These are phyloP conservation scores for Drosophila pseudoananassae DNA, from an alignment of 1,140 invertebrate genomes.

Conservation along the genomic window DNA sequence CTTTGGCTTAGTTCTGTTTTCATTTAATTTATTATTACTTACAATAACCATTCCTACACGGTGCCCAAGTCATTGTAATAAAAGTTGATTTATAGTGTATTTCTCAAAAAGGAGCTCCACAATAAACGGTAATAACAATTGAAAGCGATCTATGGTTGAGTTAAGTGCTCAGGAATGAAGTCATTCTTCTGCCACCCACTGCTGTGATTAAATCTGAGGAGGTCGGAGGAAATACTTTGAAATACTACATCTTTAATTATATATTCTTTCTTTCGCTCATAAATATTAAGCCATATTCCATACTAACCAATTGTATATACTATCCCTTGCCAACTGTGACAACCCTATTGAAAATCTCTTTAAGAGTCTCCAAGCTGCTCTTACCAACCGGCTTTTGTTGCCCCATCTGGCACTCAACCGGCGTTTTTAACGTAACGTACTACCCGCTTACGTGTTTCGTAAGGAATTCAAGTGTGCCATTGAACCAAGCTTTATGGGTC, in stretches of 20 bases:
- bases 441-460: slow-evolving; percentile 8
- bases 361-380: slow-evolving; percentile 4
- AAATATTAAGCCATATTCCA: not conserved
- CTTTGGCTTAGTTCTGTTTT: slow-evolving; percentile 19
- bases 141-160: slow-evolving; percentile 6
- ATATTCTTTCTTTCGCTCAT: not conserved
- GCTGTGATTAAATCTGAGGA: not conserved
- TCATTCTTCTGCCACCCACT: slow-evolving; percentile 20
- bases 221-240: not conserved
- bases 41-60: slow-evolving; percentile 42
- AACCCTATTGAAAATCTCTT: slow-evolving; percentile 59
- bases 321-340: slow-evolving; percentile 9
- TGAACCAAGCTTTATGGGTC: slow-evolving; percentile 39
- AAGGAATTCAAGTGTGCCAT: slow-evolving; percentile 15
- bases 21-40: slow-evolving; percentile 25
- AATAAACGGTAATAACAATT: slow-evolving; percentile 33
- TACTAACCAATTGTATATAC: not conserved
- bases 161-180: slow-evolving; percentile 20
- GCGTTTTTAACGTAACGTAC: slow-evolving; percentile 42
- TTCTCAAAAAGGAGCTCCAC: slow-evolving; percentile 62
- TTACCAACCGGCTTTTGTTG: slow-evolving; percentile 40
- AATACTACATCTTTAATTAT: not conserved
- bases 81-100: slow-evolving; percentile 65
- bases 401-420: slow-evolving; percentile 27
- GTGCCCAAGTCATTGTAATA: slow-evolving; percentile 53